phyloP scores from a whole-genome alignment of 64 coral and sea anemone genomes.

The Montipora cactus region DNA sequence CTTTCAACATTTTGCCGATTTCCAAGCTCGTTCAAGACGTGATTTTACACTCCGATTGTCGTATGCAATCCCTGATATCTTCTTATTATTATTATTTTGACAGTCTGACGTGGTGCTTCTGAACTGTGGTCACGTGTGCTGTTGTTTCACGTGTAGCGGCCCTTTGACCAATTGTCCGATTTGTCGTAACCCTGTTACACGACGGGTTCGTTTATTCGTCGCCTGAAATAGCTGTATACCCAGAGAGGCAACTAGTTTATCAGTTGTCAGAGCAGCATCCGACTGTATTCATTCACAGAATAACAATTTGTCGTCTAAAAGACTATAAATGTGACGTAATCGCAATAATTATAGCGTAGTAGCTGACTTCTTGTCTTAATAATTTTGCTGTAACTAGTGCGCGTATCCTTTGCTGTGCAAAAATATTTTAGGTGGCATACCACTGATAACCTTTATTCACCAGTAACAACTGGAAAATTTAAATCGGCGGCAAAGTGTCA shows the following conservation, averaged over 20 bases:
- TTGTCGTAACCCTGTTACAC: conserved; percentile 71
- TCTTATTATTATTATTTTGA: conserved; percentile 3
- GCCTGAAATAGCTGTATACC: neutral
- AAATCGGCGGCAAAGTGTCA: too few species aligned
- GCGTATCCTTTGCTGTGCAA: too few species aligned
- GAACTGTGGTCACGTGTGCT: conserved; percentile 95
- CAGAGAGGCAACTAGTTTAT: neutral
- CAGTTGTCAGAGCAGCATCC: neutral
- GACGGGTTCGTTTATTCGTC: conserved; percentile 80
- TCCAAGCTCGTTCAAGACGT: too few species aligned
- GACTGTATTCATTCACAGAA: neutral
- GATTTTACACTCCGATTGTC: neutral
- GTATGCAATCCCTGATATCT: neutral
- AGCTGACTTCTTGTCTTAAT: too few species aligned
- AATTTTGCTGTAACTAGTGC: too few species aligned
- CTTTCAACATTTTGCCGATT: too few species aligned
- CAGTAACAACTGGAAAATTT: too few species aligned
- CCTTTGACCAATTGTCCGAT: conserved; percentile 76
- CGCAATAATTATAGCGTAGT: too few species aligned
- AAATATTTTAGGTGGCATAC: too few species aligned
- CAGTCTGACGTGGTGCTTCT: conserved; percentile 89
- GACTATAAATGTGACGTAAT: too few species aligned
- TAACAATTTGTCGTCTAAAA: too few species aligned
- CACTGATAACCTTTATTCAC: too few species aligned
- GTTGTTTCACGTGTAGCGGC: conserved; percentile 76